Percentiles rank a stretch among this genome's conserved stretches.
phyloP scores from a whole-genome alignment of 2,113 vertebrate genomes.

The Bubo bubo region DNA sequence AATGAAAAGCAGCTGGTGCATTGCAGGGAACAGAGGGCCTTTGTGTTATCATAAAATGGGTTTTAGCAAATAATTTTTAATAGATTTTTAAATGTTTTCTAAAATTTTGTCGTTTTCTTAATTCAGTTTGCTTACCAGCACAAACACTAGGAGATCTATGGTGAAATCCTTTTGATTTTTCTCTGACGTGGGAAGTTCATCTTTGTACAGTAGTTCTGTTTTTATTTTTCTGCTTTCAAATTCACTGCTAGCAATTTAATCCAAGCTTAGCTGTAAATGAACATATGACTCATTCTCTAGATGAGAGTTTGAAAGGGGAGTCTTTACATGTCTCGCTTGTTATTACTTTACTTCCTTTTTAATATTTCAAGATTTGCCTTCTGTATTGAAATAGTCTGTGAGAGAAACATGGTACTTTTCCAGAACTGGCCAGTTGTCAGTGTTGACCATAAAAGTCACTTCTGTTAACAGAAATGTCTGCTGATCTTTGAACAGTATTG shows the following conservation, averaged over 20 bases:
- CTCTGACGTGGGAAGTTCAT: neutral
- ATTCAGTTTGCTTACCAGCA: neutral
- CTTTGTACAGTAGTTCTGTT: neutral
- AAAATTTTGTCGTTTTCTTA: neutral
- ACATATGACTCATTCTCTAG: constrained; percentile 4
- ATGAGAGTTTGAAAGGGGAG: neutral
- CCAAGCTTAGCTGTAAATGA: constrained; percentile 5
- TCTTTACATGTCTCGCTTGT: neutral
- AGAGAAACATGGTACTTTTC: neutral
- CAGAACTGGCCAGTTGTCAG: neutral
- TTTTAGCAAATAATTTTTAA: neutral
- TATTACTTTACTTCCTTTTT: constrained; percentile 19
- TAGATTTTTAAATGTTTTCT: neutral
- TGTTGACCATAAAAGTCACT: neutral
- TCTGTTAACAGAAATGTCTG: neutral
- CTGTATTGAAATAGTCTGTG: neutral
- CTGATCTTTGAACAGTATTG: neutral
- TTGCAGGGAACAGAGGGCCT: neutral
- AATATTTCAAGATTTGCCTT: neutral
- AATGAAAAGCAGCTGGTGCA: neutral
- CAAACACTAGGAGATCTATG: neutral
- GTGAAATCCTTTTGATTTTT: neutral
- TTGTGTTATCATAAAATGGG: neutral
- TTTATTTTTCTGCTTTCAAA: constrained; percentile 20
- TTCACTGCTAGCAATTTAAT: neutral